Conservation (phyloP, 2,113 vertebrate species). For the Callorhinus ursinus region DNA sequence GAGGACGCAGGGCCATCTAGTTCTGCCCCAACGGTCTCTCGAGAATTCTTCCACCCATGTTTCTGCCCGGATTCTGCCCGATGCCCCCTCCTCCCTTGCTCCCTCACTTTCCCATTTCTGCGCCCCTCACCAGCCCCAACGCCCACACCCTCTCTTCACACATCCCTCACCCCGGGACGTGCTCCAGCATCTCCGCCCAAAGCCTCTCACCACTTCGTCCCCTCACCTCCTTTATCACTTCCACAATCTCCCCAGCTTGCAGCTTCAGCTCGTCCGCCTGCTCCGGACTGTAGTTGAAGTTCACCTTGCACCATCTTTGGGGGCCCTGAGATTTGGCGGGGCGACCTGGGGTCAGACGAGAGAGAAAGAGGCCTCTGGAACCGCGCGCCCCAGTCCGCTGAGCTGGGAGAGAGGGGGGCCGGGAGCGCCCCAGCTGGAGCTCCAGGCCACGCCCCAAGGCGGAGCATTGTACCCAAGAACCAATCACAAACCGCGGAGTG, state of each 20-base stretch:
- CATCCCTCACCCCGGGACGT: neutral
- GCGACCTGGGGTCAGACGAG: constrained; percentile 34
- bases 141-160: neutral
- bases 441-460: constrained; percentile 23
- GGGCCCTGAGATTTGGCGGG: neutral
- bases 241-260: constrained; percentile 88
- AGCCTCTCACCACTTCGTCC: neutral
- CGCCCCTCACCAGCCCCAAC: neutral
- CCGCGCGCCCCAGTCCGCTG: fast-evolving
- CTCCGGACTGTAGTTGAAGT: constrained; percentile 84
- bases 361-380: fast-evolving
- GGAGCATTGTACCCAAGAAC: constrained; percentile 59
- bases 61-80: neutral
- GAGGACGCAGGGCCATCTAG: constrained; percentile 56
- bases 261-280: constrained; percentile 90
- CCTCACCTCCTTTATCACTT: constrained; percentile 90
- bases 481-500: constrained; percentile 41
- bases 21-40: neutral
- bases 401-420: neutral
- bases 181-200: neutral
- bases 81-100: neutral
- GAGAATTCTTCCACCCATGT: neutral
- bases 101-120: neutral
- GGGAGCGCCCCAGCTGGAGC: fast-evolving
- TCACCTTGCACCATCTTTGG: constrained; percentile 88